Percentiles rank a stretch among this genome's conserved stretches.
Conservation (phyloP, 2,113 vertebrate species). For the Apeltes quadracus region DNA sequence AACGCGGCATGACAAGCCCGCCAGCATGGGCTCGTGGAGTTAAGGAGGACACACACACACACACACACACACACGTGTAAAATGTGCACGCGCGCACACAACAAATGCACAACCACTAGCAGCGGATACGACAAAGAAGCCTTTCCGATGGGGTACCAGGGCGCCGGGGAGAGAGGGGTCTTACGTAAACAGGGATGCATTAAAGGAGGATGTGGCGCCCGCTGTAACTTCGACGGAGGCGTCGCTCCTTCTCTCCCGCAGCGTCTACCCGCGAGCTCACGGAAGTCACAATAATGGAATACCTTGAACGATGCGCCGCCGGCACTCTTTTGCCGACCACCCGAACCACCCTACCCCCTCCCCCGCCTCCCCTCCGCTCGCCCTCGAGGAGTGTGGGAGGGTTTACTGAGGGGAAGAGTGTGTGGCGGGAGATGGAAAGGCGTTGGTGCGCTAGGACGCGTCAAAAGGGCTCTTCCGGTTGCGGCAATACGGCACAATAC, state of each 20-base stretch:
- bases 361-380: slow-evolving; percentile 29
- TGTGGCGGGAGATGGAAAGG: slow-evolving; percentile 43
- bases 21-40: slow-evolving; percentile 60
- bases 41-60: slow-evolving; percentile 43
- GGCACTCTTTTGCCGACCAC: slow-evolving; percentile 7
- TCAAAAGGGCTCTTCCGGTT: no score
- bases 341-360: no score
- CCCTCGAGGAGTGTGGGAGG: slow-evolving; percentile 21
- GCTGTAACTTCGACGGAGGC: no score
- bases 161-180: slow-evolving; percentile 27
- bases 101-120: slow-evolving; percentile 26
- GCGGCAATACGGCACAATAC: no score
- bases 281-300: slow-evolving; percentile 26
- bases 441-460: slow-evolving; percentile 56
- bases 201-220: not conserved
- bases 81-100: slow-evolving; percentile 25
- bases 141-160: slow-evolving; percentile 22
- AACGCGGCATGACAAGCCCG: slow-evolving; percentile 69
- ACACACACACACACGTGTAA: slow-evolving; percentile 24
- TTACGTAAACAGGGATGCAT: slow-evolving; percentile 33
- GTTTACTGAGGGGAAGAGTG: not conserved
- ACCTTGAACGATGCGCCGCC: slow-evolving; percentile 29
- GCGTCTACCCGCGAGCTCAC: slow-evolving; percentile 17
- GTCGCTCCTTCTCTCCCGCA: not conserved
- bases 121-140: slow-evolving; percentile 16